These are phyloP conservation scores for Hetaerina titia DNA, from an alignment of 2,888 invertebrate species.

Conservation along the genomic window DNA sequence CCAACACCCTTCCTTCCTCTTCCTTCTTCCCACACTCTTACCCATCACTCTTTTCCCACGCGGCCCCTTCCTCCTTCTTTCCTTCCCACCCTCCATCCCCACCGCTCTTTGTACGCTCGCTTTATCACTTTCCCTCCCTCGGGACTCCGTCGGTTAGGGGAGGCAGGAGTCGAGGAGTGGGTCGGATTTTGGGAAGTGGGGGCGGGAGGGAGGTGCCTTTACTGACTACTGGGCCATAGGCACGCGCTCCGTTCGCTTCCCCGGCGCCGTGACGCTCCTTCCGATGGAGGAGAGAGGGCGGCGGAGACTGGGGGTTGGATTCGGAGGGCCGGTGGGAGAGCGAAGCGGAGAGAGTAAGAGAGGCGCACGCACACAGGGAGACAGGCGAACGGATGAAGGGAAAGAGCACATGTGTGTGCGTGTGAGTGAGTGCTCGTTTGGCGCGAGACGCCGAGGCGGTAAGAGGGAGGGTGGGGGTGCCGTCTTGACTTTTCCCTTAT, in stretches of 20 bases:
- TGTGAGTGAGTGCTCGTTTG: no score
- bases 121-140: slow-evolving; percentile 22
- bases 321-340: background rate
- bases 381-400: background rate
- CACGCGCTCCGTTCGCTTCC: background rate
- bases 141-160: background rate
- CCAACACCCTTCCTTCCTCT: background rate
- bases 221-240: background rate
- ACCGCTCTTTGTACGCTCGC: background rate
- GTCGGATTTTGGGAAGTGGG: no score
- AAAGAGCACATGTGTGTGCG: background rate
- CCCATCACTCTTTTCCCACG: background rate
- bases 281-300: background rate
- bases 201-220: no score
- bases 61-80: no score
- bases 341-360: background rate
- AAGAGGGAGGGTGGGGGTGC: background rate
- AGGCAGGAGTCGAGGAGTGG: background rate
- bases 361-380: background rate
- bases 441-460: background rate
- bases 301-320: background rate
- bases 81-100: background rate
- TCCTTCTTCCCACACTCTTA: background rate
- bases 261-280: background rate
- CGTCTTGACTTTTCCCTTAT: background rate